These are phyloP conservation scores for Leptinotarsa peninsularis DNA, from an alignment of 2,888 invertebrate genomes.

Conservation along the genomic window DNA sequence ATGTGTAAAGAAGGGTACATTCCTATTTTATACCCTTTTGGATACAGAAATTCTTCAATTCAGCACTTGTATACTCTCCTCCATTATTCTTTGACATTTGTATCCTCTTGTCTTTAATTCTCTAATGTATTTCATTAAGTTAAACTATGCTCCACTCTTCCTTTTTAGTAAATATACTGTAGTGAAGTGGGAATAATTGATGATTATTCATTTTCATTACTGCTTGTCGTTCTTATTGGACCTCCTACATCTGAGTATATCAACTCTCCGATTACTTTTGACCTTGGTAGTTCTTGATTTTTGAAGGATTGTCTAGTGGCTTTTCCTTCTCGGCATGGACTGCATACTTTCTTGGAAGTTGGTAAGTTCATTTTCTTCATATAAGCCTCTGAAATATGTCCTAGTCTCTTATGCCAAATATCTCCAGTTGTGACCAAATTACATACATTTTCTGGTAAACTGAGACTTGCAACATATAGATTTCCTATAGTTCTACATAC, in stretches of 20 bases:
- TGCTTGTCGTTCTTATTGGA: background rate
- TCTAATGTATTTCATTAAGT: background rate
- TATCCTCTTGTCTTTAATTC: background rate
- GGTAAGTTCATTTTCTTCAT: background rate
- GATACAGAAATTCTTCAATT: too few species aligned
- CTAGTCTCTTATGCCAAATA: too few species aligned
- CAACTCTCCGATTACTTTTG: background rate
- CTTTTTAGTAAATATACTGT: background rate
- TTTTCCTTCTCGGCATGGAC: conserved; percentile 8
- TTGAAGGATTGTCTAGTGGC: conserved; percentile 15
- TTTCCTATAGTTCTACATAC: too few species aligned
- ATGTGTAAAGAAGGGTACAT: too few species aligned
- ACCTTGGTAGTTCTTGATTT: background rate
- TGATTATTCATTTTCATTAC: background rate
- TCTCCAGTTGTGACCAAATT: too few species aligned
- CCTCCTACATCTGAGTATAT: background rate
- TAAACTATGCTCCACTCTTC: background rate
- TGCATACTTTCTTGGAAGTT: conserved; percentile 3
- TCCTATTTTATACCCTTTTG: too few species aligned
- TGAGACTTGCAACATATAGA: too few species aligned
- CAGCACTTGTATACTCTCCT: too few species aligned
- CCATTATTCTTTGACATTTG: too few species aligned
- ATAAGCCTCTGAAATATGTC: too few species aligned
- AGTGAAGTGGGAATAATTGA: too few species aligned
- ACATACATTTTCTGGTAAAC: too few species aligned